phyloP scores from a whole-genome alignment of 2,888 invertebrate species.

The Drosophila lacicola region DNA sequence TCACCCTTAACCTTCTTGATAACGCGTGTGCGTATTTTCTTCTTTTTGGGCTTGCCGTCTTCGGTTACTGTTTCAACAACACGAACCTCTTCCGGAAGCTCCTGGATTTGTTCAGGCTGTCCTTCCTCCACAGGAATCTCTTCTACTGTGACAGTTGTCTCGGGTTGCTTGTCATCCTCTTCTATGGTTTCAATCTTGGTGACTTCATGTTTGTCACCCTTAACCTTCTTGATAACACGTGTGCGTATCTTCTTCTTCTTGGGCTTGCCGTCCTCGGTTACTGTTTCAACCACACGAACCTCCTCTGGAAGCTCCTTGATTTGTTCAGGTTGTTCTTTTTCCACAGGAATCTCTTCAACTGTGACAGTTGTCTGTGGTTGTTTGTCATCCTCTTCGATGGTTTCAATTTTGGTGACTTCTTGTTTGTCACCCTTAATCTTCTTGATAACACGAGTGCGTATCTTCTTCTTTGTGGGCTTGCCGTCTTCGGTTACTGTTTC shows the following conservation, averaged over 20 bases:
- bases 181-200: slow-evolving; percentile 67
- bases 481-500: slow-evolving; percentile 55
- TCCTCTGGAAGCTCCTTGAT: slow-evolving; percentile 47
- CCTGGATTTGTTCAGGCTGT: slow-evolving; percentile 32
- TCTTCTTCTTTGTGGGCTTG: slow-evolving; percentile 55
- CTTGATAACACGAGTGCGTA: slow-evolving; percentile 59
- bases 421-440: slow-evolving; percentile 60
- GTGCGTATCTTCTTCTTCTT: slow-evolving; percentile 63
- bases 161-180: slow-evolving; percentile 59
- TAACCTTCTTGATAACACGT: slow-evolving; percentile 61
- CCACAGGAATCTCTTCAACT: slow-evolving; percentile 34
- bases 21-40: slow-evolving; percentile 60
- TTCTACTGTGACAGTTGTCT: slow-evolving; percentile 57
- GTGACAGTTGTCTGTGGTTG: slow-evolving; percentile 33
- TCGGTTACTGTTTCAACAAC: slow-evolving; percentile 41
- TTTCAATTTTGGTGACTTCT: slow-evolving; percentile 65
- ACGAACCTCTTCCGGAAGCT: slow-evolving; percentile 51
- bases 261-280: slow-evolving; percentile 56
- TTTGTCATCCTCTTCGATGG: slow-evolving; percentile 58
- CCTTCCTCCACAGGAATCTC: slow-evolving; percentile 28
- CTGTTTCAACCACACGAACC: slow-evolving; percentile 47
- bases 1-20: slow-evolving; percentile 61
- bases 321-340: not conserved
- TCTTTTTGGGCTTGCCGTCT: slow-evolving; percentile 51
- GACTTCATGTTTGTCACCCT: slow-evolving; percentile 64